A percentile compares a stretch with the other conserved stretches of the same genome.
phyloP scores from a whole-genome alignment of 35 echinoderm and acorn worm genomes.

The Acanthaster planci region DNA sequence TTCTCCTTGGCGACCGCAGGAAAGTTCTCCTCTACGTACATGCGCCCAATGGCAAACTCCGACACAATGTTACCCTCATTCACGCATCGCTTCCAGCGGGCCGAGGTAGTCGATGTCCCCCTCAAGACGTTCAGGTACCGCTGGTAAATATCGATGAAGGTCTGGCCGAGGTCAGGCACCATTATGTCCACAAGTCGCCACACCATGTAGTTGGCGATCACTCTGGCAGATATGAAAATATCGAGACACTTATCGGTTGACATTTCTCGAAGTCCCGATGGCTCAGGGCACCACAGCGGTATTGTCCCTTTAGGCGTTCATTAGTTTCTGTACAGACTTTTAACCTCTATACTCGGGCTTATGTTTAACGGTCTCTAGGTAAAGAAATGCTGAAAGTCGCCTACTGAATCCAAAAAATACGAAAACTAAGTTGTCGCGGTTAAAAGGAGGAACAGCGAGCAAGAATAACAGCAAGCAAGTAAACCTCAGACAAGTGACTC shows the following conservation, averaged over 20 bases:
- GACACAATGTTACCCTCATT: slow-evolving; percentile 48
- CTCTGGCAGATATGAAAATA: slow-evolving; percentile 42
- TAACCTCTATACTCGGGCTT: too few relatives aligned
- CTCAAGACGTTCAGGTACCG: slow-evolving; percentile 54
- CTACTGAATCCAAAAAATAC: too few relatives aligned
- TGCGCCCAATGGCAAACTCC: slow-evolving; percentile 71
- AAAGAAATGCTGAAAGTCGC: too few relatives aligned
- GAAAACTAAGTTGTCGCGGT: too few relatives aligned
- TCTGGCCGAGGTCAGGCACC: slow-evolving; percentile 55
- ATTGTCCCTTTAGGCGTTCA: too few relatives aligned
- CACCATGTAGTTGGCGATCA: slow-evolving; percentile 71
- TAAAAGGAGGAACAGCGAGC: too few relatives aligned
- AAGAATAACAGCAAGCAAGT: too few relatives aligned
- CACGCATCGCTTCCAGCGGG: slow-evolving; percentile 73
- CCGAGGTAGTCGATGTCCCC: slow-evolving; percentile 45
- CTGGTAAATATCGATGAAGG: slow-evolving; percentile 56
- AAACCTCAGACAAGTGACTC: too few relatives aligned
- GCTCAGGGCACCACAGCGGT: too few relatives aligned
- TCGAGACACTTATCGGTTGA: too few relatives aligned
- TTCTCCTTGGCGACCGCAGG: slow-evolving; percentile 71
- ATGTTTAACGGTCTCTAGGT: too few relatives aligned
- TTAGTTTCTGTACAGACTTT: not conserved
- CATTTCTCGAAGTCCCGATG: not conserved
- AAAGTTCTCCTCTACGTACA: slow-evolving; percentile 78
- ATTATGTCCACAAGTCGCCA: slow-evolving; percentile 56